phyloP scores from a whole-genome alignment of 2,113 vertebrate species.

The Hippopotamus amphibius region DNA sequence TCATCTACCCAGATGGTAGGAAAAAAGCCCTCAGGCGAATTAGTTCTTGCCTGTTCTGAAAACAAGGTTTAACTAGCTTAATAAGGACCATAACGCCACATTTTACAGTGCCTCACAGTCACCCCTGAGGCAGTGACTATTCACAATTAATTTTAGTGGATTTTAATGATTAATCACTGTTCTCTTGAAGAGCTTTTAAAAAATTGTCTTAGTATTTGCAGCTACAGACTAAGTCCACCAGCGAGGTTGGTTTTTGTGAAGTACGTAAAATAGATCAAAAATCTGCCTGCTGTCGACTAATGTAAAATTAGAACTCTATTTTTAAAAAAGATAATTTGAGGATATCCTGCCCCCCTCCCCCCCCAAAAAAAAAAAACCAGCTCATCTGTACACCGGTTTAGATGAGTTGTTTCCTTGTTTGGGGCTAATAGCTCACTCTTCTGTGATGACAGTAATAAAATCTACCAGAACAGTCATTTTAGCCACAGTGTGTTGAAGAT shows the following conservation, averaged over 20 bases:
- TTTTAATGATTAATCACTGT: not conserved
- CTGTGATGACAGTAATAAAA: not conserved
- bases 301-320: not conserved
- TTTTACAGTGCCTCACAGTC: not conserved
- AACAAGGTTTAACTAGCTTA: conserved; percentile 22
- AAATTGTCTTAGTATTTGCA: not conserved
- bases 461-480: not conserved
- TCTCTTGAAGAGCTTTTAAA: not conserved
- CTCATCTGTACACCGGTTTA: not conserved
- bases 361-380: not conserved
- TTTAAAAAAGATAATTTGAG: not conserved
- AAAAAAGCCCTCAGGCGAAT: not conserved
- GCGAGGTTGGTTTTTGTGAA: not conserved
- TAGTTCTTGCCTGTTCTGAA: not conserved
- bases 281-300: not conserved
- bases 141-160: not conserved
- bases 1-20: not conserved
- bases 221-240: not conserved
- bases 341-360: not conserved
- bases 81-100: not conserved
- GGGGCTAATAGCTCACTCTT: not conserved
- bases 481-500: not conserved
- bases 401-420: not conserved
- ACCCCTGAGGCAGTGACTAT: not conserved
- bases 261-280: conserved; percentile 18